These are phyloP conservation scores for Clarias pachynema DNA, from an alignment of 2,797 vertebrate genomes.

Conservation along the genomic window DNA sequence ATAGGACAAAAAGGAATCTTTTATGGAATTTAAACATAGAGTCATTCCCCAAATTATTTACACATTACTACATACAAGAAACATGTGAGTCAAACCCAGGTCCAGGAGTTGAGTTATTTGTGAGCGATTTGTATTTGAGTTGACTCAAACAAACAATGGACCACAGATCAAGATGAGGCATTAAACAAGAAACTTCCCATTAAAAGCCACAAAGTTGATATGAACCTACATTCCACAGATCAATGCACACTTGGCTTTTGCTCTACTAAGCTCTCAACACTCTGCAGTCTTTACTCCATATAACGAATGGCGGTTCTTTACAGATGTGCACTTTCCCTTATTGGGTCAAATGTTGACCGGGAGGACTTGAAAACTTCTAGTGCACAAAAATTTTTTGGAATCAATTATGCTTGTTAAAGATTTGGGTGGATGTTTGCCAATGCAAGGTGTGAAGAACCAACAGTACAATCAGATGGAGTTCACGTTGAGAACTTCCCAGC, in stretches of 20 bases:
- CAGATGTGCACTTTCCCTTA: constrained; percentile 33
- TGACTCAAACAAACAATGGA: constrained; percentile 12
- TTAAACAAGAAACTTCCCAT: constrained; percentile 5
- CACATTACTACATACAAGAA: constrained; percentile 1
- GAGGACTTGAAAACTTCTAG: constrained; percentile 17
- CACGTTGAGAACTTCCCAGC: neutral
- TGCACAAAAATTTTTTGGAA: constrained; percentile 11
- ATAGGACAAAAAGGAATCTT: constrained; percentile 21
- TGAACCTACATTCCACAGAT: constrained; percentile 15
- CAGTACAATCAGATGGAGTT: neutral
- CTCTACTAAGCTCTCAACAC: neutral
- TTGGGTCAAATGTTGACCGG: constrained; percentile 39
- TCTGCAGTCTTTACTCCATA: constrained; percentile 8
- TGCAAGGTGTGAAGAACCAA: neutral
- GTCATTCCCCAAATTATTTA: constrained; percentile 32
- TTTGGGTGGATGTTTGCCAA: neutral
- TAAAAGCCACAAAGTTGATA: constrained; percentile 17
- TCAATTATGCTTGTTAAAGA: neutral
- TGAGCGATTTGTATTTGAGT: constrained; percentile 1
- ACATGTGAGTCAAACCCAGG: neutral
- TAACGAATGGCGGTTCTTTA: constrained; percentile 27
- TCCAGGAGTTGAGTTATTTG: neutral
- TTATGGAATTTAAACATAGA: constrained; percentile 25
- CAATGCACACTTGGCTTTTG: constrained; percentile 8
- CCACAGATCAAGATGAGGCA: neutral